Conservation (phyloP, 2,797 vertebrate species). For the Vipera ursinii region DNA sequence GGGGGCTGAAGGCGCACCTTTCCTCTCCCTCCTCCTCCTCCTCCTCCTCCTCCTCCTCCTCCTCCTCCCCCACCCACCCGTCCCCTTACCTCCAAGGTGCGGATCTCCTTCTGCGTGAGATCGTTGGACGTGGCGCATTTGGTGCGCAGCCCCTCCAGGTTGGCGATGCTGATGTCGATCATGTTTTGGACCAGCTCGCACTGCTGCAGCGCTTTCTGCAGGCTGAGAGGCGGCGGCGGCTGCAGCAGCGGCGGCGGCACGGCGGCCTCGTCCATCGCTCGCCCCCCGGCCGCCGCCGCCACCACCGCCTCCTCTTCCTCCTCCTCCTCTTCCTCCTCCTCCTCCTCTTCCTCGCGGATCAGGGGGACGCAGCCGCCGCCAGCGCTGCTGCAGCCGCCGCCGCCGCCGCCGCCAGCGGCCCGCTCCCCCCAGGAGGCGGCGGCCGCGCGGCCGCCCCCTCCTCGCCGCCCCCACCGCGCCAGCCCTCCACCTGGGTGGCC, state of each 20-base stretch:
- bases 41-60: constrained; percentile 59
- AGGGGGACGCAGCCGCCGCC: constrained; percentile 21
- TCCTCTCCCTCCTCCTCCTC: constrained; percentile 37
- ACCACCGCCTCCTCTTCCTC: constrained; percentile 34
- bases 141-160: constrained; percentile 96
- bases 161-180: constrained; percentile 98
- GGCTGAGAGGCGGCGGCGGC: constrained; percentile 78
- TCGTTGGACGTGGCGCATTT: constrained; percentile 99
- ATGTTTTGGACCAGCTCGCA: constrained; percentile 98
- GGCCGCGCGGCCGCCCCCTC: constrained; percentile 23
- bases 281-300: neutral
- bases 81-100: constrained; percentile 90
- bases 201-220: constrained; percentile 98
- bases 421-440: constrained; percentile 19
- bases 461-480: constrained; percentile 58
- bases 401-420: neutral
- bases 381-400: neutral
- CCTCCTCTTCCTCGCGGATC: constrained; percentile 41
- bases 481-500: constrained; percentile 33
- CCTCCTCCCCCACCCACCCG: constrained; percentile 65
- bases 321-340: constrained; percentile 18
- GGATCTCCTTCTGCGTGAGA: constrained; percentile 96
- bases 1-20: neutral
- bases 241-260: too few relatives aligned
- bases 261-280: neutral